Evolutionary conservation across 2,888 invertebrate genomes (phyloP), one percentile per base, ranked within the genome.

Genomic region (Amblyjoppa fuscipennis): DNA sequence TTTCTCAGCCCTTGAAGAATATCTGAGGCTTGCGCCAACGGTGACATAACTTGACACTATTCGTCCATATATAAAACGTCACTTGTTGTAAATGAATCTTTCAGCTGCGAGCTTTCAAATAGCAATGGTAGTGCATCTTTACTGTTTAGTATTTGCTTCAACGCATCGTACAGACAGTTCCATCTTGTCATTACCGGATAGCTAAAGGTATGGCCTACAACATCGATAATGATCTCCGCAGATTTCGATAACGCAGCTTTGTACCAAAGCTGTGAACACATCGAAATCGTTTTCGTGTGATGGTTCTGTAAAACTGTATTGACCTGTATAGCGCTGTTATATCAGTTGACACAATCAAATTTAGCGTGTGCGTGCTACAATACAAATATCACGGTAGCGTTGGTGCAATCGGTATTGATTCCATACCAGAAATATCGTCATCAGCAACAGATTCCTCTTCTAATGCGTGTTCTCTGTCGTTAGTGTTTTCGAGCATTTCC

Each of bases 1-100:
- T 56, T 56, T 56, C 4, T 56, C 56, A n/a, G 4, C 56, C 59
- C 59, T 59, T 59, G 59, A 7, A 25, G 59, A 59, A 59, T 59
- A 59, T 59, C 28, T 59, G 9, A 25, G 3, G 59, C 59, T 59
- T 25, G 59, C 1, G 59, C 59, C 20, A 59, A 25, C 20, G 59
- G 59, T 25, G 20, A 16, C 28, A 59, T 25, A 20, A 25, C 59
- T 20, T 59, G 9, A 59, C 9, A 59, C 4, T 59, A 59, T 25
- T 59, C 28, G 20, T 25, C 20, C 0, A 59, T 59, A 6, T 59
- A 59, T 11, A 28, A 59, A 59, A 7, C 9, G 25, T 59, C 59
- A 59, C 25, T 59, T 3, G 7, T 2, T 59, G 59, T 59, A 59
- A 59, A 20, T 25, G 59, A 11, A 25, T 25, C 59, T 20, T 59